phyloP scores from a whole-genome alignment of 2,113 vertebrate genomes.

The Neodontobutis hainanensis region DNA sequence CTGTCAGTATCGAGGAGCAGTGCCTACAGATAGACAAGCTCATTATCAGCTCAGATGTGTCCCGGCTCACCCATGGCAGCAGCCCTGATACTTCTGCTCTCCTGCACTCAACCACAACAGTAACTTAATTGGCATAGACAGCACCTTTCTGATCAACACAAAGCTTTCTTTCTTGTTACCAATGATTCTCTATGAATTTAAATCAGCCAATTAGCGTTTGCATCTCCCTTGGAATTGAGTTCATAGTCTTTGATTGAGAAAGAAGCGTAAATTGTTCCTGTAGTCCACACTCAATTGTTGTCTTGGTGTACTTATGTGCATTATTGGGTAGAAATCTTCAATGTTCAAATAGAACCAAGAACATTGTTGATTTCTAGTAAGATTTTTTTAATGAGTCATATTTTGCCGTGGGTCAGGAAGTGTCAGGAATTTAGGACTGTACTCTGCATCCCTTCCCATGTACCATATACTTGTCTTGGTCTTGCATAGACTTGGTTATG shows the following conservation, averaged over 20 bases:
- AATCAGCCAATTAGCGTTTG: constrained; percentile 71
- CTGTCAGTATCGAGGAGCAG: constrained; percentile 32
- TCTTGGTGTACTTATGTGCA: too few relatives aligned
- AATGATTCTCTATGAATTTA: constrained; percentile 67
- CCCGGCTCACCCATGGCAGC: constrained; percentile 47
- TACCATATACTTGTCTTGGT: not conserved
- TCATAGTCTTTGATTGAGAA: constrained; percentile 64
- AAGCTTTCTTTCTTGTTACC: constrained; percentile 60
- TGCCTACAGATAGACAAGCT: constrained; percentile 28
- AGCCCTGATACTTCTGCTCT: constrained; percentile 49
- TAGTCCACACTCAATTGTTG: constrained; percentile 3
- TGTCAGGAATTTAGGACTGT: too few relatives aligned
- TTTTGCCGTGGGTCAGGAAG: too few relatives aligned
- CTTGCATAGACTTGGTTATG: not conserved
- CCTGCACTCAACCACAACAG: constrained; percentile 58
- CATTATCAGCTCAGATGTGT: constrained; percentile 41
- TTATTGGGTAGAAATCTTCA: too few relatives aligned
- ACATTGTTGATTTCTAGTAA: too few relatives aligned
- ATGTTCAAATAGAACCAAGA: too few relatives aligned
- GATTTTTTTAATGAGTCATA: too few relatives aligned
- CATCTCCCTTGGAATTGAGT: constrained; percentile 53
- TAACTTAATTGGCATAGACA: constrained; percentile 71
- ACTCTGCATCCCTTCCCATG: not conserved
- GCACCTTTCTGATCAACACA: constrained; percentile 76
- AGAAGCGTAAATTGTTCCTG: constrained; percentile 40